A percentile compares a stretch with the other conserved stretches of the same genome.
phyloP scores from a whole-genome alignment of 2,797 vertebrate species.

The Sebastes jordani region DNA sequence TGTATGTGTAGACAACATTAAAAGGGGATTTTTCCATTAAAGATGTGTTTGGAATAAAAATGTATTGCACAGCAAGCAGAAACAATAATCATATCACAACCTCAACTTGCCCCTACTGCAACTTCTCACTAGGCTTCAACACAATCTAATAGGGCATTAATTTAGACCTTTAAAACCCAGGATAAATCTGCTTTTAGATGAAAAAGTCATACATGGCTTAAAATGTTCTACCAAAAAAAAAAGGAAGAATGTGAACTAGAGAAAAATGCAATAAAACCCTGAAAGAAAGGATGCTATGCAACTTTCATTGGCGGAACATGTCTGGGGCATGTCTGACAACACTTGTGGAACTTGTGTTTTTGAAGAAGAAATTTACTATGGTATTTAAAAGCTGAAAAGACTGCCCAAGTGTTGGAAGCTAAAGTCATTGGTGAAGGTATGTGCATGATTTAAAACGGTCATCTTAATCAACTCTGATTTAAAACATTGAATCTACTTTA shows the following conservation, averaged over 20 bases:
- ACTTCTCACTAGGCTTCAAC: neutral
- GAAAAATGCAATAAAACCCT: neutral
- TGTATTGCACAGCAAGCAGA: neutral
- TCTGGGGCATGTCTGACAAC: neutral
- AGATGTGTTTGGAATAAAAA: neutral
- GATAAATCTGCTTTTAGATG: neutral
- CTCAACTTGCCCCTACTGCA: neutral
- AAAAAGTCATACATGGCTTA: neutral
- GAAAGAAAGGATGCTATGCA: neutral
- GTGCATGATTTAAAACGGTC: neutral
- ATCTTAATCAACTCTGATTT: neutral
- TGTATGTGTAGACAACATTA: neutral
- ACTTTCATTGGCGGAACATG: neutral
- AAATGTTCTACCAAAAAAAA: neutral
- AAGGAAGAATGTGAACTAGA: neutral
- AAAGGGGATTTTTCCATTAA: neutral
- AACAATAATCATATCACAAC: neutral
- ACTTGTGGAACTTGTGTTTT: neutral
- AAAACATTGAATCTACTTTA: neutral
- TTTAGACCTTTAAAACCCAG: neutral
- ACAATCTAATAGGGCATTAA: neutral
- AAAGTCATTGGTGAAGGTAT: neutral
- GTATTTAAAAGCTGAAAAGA: neutral
- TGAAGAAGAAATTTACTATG: neutral
- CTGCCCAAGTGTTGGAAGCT: neutral